Evolutionary conservation across 2,888 invertebrate genomes (phyloP), one percentile per base, ranked within the genome.

Genomic region (Rhagonycha fulva): DNA sequence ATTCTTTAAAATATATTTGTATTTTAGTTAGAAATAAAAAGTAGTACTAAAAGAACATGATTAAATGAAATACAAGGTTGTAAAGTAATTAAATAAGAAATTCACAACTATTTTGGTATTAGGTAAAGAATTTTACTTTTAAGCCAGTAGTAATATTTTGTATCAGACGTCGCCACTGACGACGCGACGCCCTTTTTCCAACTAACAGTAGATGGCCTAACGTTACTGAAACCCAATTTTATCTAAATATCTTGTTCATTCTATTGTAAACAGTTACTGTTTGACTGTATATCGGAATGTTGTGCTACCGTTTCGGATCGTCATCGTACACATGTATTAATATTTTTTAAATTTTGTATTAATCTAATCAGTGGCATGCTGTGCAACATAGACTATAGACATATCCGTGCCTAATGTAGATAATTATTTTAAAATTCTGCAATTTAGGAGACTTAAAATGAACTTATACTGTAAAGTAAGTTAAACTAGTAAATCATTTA

Each of bases 321-420:
- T 66, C 76, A 72, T 69, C 76, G 76, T 69, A 19, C 72, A 76
- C 76, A 72, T 76, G 76, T 61, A 28, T 24, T 14, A 14, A 67
- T 11, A 19, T 10, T n/a, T 30, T 71, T 32, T 14, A 63, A 67
- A 11, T 67, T 14, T 47, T 9, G 24, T 12, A 62, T 12, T 12
- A 19, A 10, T 66, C 24, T 62, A 19, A 66, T 23, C 24, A 66
- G 63, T 66, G 63, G n/a, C 63, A 66, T 66, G 63, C 26, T n/a
- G 63, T 26, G 63, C n/a, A 26, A 24, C 24, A 66, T 10, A 66
- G 24, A 66, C 19, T 66, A 10, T 24, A 66, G 63, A 66, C 47
- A 5, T 47, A 47, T 47, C 47, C 47, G 47, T 47, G 47, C n/a
- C 9, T 47, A n/a, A 47, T 2, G n/a, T 47, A n/a, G n/a, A 47